Evolutionary conservation across 2,888 invertebrate genomes (phyloP), one percentile per base, ranked within the genome.

Genomic region (Bruchidius siliquastri): DNA sequence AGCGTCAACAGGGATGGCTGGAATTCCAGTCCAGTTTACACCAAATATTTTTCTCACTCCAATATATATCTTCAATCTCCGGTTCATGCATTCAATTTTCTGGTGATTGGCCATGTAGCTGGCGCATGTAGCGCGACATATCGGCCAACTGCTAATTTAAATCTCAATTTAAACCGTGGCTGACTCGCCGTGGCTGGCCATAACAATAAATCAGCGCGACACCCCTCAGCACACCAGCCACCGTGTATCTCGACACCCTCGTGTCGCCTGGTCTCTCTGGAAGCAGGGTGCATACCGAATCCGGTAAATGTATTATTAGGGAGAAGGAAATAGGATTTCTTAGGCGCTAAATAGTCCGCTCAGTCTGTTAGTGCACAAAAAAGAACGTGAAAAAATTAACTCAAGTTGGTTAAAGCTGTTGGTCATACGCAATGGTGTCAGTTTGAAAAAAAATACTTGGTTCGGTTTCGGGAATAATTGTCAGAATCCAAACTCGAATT

Each of bases 101-200:
- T 85, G 85, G 83, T 85, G 85, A 86, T 85, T 86, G 85, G 83
- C 81, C 84, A 81, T 82, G 82, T 82, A 77, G 79, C 71, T 72
- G 49, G 18, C 8, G 13, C 13, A 8, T 49, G 8, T 8, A 13
- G 18, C 18, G 49, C 49, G 49, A 49, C 81, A 83, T 82, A 82
- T 81, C 81, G 81, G 82, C 81, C 79, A 77, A 78, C 74, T 82
- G 85, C 84, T 86, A 86, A 86, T 86, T 86, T 85, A 85, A 85
- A 86, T 86, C 85, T 84, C 84, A 84, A 85, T 86, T 85, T 84
- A 83, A 84, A 84, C 81, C 83, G 85, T 84, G 81, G 83, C 85
- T 84, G 82, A 85, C 85, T 26, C 3, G 26, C 26, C 2, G 26
- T 84, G 81, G 83, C 85, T 84, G 82, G 81, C 84, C 81, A 82